Conservation (phyloP, 1,140 invertebrate species). For the Phocides pigmalion region DNA sequence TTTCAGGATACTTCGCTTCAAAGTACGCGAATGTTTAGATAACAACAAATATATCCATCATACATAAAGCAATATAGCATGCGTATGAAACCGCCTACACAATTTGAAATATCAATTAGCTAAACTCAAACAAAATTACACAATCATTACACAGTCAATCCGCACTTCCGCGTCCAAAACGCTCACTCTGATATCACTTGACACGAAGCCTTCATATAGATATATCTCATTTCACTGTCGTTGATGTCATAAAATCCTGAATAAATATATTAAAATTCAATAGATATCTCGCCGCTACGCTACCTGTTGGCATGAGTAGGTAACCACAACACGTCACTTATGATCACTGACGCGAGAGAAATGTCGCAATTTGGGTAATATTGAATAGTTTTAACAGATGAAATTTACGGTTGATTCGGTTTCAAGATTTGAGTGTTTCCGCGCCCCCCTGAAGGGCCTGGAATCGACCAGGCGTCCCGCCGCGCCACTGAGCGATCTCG, state of each 20-base stretch:
- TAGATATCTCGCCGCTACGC: conserved; percentile 8
- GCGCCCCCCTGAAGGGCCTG: conserved; percentile 54
- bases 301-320: conserved; percentile 16
- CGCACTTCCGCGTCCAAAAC: conserved; percentile 1
- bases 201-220: conserved; percentile 16
- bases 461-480: conserved; percentile 76
- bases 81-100: neutral
- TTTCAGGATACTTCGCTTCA: neutral
- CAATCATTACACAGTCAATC: neutral
- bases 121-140: conserved; percentile 1
- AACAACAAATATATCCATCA: neutral
- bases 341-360: conserved; percentile 1
- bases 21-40: conserved; percentile 2
- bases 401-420: conserved; percentile 53
- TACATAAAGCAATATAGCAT: neutral
- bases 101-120: neutral
- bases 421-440: conserved; percentile 47
- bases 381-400: conserved; percentile 29
- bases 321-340: conserved; percentile 3
- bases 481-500: conserved; percentile 74
- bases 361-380: neutral
- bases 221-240: conserved; percentile 26
- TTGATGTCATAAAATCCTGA: conserved; percentile 28
- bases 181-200: conserved; percentile 17
- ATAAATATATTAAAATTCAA: conserved; percentile 33